Conservation (phyloP, 2,797 vertebrate species). For the Pogoniulus pusillus region DNA sequence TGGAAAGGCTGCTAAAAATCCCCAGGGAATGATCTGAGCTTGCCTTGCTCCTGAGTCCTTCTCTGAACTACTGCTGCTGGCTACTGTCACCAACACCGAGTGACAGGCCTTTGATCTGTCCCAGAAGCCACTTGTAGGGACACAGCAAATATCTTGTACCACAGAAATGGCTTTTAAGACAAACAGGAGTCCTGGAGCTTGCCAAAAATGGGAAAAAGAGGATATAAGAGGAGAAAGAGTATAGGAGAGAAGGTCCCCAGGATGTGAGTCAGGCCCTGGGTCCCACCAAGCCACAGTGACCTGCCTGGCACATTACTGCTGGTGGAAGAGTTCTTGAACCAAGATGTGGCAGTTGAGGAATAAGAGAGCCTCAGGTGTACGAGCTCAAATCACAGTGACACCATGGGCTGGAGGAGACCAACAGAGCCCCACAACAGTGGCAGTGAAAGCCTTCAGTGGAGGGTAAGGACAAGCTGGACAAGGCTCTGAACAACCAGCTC, state of each 20-base stretch:
- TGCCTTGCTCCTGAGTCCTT: background rate
- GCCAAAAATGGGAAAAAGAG: background rate
- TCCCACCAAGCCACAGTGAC: background rate
- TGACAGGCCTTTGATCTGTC: background rate
- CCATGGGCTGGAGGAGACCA: background rate
- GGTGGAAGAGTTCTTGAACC: background rate
- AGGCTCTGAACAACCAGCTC: no score
- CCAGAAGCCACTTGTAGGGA: background rate
- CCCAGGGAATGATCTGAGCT: background rate
- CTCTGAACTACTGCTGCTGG: background rate
- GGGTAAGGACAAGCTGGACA: background rate
- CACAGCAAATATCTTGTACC: background rate
- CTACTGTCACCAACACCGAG: background rate
- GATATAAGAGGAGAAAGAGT: background rate
- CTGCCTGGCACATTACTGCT: background rate
- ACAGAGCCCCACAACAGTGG: background rate
- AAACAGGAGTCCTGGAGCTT: background rate
- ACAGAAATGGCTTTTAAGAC: background rate
- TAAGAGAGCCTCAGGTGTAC: background rate
- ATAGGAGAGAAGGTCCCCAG: background rate
- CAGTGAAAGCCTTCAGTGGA: background rate
- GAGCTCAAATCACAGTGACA: no score
- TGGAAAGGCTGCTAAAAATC: background rate
- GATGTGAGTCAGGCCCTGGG: rapidly evolving
- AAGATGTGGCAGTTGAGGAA: rapidly evolving